Base-by-base conservation (phyloP, 2,888 invertebrate species). In the Mesorhabditis spiculigera region DNA sequence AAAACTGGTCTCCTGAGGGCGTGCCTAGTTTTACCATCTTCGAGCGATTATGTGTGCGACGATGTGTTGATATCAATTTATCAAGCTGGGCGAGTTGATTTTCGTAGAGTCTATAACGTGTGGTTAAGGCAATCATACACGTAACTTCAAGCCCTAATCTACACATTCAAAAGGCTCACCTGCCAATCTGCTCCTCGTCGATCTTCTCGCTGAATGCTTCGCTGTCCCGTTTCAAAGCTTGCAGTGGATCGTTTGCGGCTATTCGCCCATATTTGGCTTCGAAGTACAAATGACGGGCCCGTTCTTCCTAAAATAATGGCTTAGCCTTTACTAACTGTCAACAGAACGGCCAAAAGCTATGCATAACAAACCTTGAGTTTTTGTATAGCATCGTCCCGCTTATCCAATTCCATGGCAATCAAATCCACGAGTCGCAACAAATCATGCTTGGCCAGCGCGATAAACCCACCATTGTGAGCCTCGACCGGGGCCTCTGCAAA, bases 31-130 rank as follows among this genome's bases (percentile, higher is more conserved):
- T 50, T 16, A 79, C 81, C 72, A 72, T 70, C 62, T 77, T 78
- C 3, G 81, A 74, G 74, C 86, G 85, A 63, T 86, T 87, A 86
- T 93, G 92, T 58, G 92, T 92, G 78, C 90, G 90, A 75, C 92
- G 89, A 86, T 93, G 93, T 78, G 92, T 92, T 72, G 91, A 89
- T 67, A 93, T 91, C 82, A 93, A 89, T 82, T 92, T 91, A 86
- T 93, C 93, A 73, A 93, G 88, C 76, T 92, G 91, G 77, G 91
- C 91, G 82, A 92, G 89, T 86, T 93, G 93, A 83, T 91, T 91
- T 85, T 93, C 92, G 79, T 91, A 91, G 83, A 92, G 90, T 68
- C 58, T 50, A n/a, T 13, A 50, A 50, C n/a, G n/a, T n/a, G 8
- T 50, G 28, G 28, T 28, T 28, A 28, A 28, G 28, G 3, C 28